phyloP scores from a whole-genome alignment of 1,140 invertebrate genomes.

The Dryas iulia region DNA sequence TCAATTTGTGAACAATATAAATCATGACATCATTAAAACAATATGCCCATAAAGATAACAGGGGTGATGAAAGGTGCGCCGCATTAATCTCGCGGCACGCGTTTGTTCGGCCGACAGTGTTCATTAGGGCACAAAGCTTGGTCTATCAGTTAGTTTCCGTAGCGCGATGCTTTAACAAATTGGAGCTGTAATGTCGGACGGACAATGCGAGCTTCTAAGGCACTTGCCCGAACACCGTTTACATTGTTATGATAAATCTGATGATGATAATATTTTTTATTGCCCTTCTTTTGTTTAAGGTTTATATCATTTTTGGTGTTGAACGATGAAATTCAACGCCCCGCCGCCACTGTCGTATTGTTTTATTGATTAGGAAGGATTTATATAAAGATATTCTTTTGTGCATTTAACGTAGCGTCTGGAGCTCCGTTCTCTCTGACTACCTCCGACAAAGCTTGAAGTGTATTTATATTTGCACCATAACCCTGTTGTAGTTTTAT shows the following conservation, averaged over 20 bases:
- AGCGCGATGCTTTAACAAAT: slow-evolving; percentile 54
- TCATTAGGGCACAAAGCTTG: slow-evolving; percentile 68
- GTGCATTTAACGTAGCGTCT: no score
- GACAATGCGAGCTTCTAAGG: slow-evolving; percentile 39
- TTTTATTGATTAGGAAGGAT: no score
- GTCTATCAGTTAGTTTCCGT: slow-evolving; percentile 67
- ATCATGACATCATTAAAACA: slow-evolving; percentile 55
- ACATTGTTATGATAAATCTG: background rate
- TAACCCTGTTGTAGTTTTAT: no score
- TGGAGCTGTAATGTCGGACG: slow-evolving; percentile 52
- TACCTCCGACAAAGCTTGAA: no score
- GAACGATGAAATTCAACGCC: no score
- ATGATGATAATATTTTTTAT: background rate
- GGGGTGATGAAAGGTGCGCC: slow-evolving; percentile 49
- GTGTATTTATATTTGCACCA: no score
- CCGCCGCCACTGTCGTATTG: no score
- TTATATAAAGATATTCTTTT: no score
- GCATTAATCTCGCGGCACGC: slow-evolving; percentile 56
- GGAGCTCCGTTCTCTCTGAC: no score
- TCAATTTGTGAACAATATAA: slow-evolving; percentile 42
- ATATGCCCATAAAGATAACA: slow-evolving; percentile 58
- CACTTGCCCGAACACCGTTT: background rate
- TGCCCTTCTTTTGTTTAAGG: background rate
- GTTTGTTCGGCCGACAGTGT: slow-evolving; percentile 68
- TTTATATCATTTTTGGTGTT: no score